Evolutionary conservation across 2,888 invertebrate species (phyloP).

Genomic region (Nemurella pictetii): DNA sequence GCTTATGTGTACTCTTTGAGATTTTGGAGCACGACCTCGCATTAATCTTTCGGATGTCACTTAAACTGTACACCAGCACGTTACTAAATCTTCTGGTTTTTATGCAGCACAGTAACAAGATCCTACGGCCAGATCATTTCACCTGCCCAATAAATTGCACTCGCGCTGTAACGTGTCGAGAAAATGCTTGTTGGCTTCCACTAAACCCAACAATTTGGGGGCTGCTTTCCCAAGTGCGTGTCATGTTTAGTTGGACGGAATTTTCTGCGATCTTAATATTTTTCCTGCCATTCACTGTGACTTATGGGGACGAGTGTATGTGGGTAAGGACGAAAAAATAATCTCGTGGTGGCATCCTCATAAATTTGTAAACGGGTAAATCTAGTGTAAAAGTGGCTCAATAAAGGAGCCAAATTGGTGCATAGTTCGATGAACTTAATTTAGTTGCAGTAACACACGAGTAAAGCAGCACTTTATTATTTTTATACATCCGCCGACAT

Average conservation of each 20-base stretch:
- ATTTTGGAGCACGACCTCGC: not conserved
- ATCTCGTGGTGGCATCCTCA: not conserved
- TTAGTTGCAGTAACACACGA: not conserved
- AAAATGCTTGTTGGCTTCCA: no score
- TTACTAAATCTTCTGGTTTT: no score
- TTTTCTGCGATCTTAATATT: not conserved
- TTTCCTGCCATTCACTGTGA: not conserved
- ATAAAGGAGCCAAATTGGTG: not conserved
- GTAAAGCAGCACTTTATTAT: not conserved
- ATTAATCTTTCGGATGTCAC: not conserved
- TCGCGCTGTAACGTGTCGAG: no score
- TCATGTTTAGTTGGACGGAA: no score
- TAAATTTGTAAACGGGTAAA: not conserved
- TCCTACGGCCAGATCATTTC: no score
- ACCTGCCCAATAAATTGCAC: no score
- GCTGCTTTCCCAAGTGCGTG: no score
- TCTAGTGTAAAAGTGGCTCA: not conserved
- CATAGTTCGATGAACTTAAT: not conserved
- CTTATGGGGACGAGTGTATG: not conserved
- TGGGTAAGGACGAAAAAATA: not conserved
- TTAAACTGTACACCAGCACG: no score
- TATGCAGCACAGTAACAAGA: no score
- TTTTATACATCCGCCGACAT: no score
- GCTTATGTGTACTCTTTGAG: not conserved
- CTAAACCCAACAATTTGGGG: no score